Percentiles rank a stretch among this genome's conserved stretches.
These are phyloP conservation scores for Odocoileus hemionus DNA, from an alignment of 2,113 vertebrate genomes.

Conservation along the genomic window DNA sequence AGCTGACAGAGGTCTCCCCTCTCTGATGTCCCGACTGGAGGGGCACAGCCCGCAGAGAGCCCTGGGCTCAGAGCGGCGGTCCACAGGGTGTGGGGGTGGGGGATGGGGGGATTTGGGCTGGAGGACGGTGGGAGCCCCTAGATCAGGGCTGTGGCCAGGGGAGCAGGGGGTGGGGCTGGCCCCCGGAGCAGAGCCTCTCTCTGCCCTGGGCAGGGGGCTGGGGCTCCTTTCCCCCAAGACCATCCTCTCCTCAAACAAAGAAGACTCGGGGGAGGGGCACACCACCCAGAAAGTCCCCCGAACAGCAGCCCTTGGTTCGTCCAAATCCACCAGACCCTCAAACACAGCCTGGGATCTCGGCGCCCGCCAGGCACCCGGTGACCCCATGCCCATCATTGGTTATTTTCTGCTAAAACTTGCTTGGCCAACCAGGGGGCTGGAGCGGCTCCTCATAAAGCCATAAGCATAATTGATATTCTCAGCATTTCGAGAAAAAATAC, in stretches of 20 bases:
- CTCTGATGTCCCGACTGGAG: rapidly evolving
- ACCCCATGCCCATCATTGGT: rapidly evolving
- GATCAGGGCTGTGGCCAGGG: rapidly evolving
- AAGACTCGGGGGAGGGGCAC: not conserved
- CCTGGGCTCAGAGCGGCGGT: not conserved
- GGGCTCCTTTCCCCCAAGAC: not conserved
- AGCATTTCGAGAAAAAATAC: constrained; percentile 58
- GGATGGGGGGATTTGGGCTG: rapidly evolving
- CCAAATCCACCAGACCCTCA: rapidly evolving
- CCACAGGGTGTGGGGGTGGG: rapidly evolving
- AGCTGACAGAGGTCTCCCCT: rapidly evolving
- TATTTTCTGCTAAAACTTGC: not conserved
- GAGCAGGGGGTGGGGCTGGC: rapidly evolving
- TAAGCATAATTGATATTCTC: constrained; percentile 67
- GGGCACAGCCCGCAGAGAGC: not conserved
- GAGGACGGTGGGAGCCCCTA: not conserved
- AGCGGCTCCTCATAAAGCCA: not conserved
- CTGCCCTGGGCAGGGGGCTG: rapidly evolving
- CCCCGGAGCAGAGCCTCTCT: not conserved
- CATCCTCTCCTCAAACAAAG: not conserved
- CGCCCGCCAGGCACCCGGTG: rapidly evolving
- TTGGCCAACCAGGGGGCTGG: not conserved
- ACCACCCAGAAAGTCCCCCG: rapidly evolving
- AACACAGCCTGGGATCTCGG: rapidly evolving
- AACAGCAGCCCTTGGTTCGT: rapidly evolving